Conservation (phyloP, 2,888 invertebrate genomes). For the Mythimna albipuncta region DNA sequence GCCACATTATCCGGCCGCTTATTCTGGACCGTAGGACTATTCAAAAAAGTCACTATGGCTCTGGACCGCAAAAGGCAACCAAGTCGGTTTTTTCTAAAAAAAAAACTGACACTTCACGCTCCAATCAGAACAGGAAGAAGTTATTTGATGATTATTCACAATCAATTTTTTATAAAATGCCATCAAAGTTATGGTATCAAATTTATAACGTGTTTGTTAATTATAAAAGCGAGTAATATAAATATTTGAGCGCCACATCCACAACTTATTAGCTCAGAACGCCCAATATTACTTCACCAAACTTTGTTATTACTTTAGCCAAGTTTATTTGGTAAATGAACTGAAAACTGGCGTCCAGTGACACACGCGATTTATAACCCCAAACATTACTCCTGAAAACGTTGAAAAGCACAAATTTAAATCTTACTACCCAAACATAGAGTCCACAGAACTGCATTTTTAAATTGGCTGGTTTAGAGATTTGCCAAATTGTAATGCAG, state of each 20-base stretch:
- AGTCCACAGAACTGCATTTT: not conserved
- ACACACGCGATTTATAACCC: constrained; percentile 79
- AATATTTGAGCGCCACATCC: constrained; percentile 61
- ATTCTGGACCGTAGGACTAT: too few species aligned
- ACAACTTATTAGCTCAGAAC: constrained; percentile 51
- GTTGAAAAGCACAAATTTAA: constrained; percentile 62
- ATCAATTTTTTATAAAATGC: too few species aligned
- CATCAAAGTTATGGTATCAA: too few species aligned
- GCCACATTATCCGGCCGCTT: too few species aligned
- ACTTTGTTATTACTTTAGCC: constrained; percentile 85
- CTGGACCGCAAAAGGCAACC: too few species aligned
- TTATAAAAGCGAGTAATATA: too few species aligned
- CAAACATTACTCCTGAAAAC: constrained; percentile 59
- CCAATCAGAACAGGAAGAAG: too few species aligned
- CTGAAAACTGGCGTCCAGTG: constrained; percentile 82
- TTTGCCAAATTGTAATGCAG: constrained; percentile 49
- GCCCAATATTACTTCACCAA: constrained; percentile 79
- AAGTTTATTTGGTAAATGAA: constrained; percentile 87
- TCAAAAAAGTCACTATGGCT: too few species aligned
- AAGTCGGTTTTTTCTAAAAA: too few species aligned
- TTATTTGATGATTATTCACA: too few species aligned
- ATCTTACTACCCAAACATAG: constrained; percentile 58
- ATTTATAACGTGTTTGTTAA: too few species aligned
- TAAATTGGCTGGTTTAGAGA: constrained; percentile 7
- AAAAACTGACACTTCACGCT: too few species aligned